phyloP scores from a whole-genome alignment of 2,888 invertebrate species.

The Hypomecis atomaria region DNA sequence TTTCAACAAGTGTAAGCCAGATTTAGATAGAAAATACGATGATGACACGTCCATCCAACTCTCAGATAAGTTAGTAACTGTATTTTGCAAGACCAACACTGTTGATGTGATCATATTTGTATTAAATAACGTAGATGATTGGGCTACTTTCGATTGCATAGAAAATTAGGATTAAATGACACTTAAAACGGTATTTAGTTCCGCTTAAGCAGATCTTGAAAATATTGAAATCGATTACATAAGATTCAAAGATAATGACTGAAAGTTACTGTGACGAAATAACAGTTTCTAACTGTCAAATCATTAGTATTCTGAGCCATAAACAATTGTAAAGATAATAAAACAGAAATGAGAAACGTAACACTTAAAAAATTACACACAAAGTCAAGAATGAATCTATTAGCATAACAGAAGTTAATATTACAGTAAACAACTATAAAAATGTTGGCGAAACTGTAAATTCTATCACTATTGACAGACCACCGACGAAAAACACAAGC shows the following conservation, averaged over 20 bases:
- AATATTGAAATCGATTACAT: slow-evolving; percentile 5
- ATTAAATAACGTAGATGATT: slow-evolving; percentile 20
- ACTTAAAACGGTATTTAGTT: slow-evolving; percentile 1
- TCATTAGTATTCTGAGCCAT: background rate
- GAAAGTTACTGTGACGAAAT: background rate
- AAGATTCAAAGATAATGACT: slow-evolving; percentile 11
- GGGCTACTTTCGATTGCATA: slow-evolving; percentile 16
- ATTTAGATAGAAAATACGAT: background rate
- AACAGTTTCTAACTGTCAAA: slow-evolving; percentile 1
- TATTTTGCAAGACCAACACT: slow-evolving; percentile 14
- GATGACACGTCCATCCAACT: background rate
- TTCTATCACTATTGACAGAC: slow-evolving; percentile 27
- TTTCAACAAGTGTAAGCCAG: no score
- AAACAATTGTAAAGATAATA: background rate
- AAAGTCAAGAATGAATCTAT: slow-evolving; percentile 6
- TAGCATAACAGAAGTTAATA: slow-evolving; percentile 17
- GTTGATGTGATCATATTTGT: slow-evolving; percentile 21
- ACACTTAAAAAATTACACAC: background rate
- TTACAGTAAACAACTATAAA: slow-evolving; percentile 23
- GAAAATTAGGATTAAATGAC: slow-evolving; percentile 15
- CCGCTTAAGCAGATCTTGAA: background rate
- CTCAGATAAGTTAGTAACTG: background rate
- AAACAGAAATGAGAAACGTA: background rate
- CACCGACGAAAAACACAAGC: slow-evolving; percentile 28
- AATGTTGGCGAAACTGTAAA: slow-evolving; percentile 21